Percentiles rank a stretch among this genome's conserved stretches.
These are phyloP conservation scores for Halcyon smyrnensis DNA, from an alignment of 2,797 vertebrate species.

Conservation along the genomic window DNA sequence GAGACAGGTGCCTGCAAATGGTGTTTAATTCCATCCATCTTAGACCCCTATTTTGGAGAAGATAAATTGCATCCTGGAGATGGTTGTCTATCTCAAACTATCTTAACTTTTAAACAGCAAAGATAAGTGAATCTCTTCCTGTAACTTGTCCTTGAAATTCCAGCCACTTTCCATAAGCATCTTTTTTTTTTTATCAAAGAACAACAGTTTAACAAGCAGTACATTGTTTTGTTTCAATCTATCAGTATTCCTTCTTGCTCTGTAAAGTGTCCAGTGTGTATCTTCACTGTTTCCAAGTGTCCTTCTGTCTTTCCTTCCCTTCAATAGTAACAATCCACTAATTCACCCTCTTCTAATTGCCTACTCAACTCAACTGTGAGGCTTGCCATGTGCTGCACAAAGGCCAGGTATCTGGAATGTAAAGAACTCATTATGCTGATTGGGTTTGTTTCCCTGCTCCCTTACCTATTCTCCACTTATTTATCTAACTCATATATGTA, in stretches of 20 bases:
- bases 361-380: not conserved
- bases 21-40: not conserved
- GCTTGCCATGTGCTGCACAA: not conserved
- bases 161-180: not conserved
- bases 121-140: not conserved
- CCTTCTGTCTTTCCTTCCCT: not conserved
- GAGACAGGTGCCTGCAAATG: not conserved
- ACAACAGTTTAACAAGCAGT: not conserved
- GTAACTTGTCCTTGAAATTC: not conserved
- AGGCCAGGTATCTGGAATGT: not conserved
- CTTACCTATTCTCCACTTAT: not conserved
- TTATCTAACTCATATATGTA: not conserved
- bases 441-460: not conserved
- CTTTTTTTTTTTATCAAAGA: not conserved
- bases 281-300: not conserved
- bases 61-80: not conserved
- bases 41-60: not conserved
- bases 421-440: not conserved
- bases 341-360: not conserved
- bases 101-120: not conserved
- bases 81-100: not conserved
- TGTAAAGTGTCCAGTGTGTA: not conserved
- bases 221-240: not conserved
- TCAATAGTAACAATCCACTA: not conserved
- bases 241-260: not conserved